Evolutionary conservation across 2,113 vertebrate genomes (phyloP).

Genomic region (Cryptomyrus ogoouensis): DNA sequence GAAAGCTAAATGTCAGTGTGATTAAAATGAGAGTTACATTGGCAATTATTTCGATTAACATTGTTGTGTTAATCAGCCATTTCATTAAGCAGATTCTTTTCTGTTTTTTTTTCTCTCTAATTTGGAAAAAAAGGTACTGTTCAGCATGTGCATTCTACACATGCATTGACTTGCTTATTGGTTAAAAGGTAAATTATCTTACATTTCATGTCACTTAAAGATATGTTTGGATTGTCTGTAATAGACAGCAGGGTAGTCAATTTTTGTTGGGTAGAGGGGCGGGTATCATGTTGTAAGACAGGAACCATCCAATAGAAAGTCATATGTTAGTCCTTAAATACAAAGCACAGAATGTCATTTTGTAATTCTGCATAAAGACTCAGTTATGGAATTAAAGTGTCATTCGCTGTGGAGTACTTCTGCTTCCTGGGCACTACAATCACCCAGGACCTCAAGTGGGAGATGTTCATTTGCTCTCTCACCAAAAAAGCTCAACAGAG

Average conservation of each 20-base stretch:
- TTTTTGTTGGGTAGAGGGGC: too few species aligned
- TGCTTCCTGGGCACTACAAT: too few species aligned
- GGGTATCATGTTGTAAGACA: not conserved
- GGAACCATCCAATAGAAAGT: not conserved
- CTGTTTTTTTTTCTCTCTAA: not conserved
- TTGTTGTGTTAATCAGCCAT: slow-evolving; percentile 8
- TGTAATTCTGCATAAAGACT: not conserved
- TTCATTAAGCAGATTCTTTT: not conserved
- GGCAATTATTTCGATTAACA: slow-evolving; percentile 6
- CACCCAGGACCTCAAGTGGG: too few species aligned
- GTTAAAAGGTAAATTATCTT: not conserved
- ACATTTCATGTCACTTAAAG: not conserved
- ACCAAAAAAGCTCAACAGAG: too few species aligned
- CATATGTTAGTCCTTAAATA: not conserved
- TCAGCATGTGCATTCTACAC: not conserved
- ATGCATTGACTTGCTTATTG: not conserved
- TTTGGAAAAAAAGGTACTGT: not conserved
- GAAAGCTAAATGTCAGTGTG: slow-evolving; percentile 12
- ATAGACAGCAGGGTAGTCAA: not conserved
- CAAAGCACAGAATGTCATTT: not conserved
- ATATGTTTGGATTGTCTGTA: not conserved
- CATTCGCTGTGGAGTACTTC: not conserved
- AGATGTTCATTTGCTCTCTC: too few species aligned
- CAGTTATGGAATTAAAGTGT: not conserved
- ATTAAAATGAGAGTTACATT: slow-evolving; percentile 13